Percentiles rank a stretch among this genome's conserved stretches.
Conservation (phyloP, 2,888 invertebrate species). For the Drosophila fulvimacula region DNA sequence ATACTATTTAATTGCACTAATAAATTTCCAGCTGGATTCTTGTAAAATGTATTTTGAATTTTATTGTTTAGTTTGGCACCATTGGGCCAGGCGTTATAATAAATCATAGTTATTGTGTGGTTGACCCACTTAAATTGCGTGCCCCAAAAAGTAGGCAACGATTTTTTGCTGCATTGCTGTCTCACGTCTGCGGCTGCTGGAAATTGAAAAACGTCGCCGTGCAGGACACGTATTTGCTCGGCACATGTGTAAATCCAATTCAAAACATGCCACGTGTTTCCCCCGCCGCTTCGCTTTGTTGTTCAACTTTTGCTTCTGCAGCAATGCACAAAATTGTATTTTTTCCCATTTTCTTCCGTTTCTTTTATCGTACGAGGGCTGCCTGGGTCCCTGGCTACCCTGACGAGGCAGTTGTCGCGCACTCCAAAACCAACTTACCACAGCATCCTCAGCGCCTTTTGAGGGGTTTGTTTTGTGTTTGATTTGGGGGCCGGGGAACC, state of each 20-base stretch:
- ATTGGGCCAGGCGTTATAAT: slow-evolving; percentile 9
- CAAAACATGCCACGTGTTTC: slow-evolving; percentile 72
- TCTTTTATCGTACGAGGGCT: slow-evolving; percentile 16
- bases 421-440: slow-evolving; percentile 39
- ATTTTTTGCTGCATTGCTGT: slow-evolving; percentile 12
- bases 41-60: slow-evolving; percentile 20
- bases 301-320: slow-evolving; percentile 21
- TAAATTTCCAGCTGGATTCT: slow-evolving; percentile 49
- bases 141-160: slow-evolving; percentile 40
- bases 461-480: slow-evolving; percentile 50
- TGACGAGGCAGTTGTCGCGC: slow-evolving; percentile 45
- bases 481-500: slow-evolving; percentile 35
- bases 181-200: slow-evolving; percentile 51
- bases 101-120: slow-evolving; percentile 53
- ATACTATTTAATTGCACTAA: slow-evolving; percentile 56
- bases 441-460: slow-evolving; percentile 1
- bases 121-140: slow-evolving; percentile 44
- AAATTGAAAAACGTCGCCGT: slow-evolving; percentile 70
- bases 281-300: neutral
- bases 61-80: slow-evolving; percentile 25
- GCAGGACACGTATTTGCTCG: slow-evolving; percentile 67
- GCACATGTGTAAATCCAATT: slow-evolving; percentile 79
- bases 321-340: slow-evolving; percentile 60
- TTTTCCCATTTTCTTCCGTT: slow-evolving; percentile 3
- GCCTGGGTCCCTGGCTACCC: neutral